Base-by-base conservation (phyloP, 1,140 invertebrate species). In the Drosophila ironensis region DNA sequence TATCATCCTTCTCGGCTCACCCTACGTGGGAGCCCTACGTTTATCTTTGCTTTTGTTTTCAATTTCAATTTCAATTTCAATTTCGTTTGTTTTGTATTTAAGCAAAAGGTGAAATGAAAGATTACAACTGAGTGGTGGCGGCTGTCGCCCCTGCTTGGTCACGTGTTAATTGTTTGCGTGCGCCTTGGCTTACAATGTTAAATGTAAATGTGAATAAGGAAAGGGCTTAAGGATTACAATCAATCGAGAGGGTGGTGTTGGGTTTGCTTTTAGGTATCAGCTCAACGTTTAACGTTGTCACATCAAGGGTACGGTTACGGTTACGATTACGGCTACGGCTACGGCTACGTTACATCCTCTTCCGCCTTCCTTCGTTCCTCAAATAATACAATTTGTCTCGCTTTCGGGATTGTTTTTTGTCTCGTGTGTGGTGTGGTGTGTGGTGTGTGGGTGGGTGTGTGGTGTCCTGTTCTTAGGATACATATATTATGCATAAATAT, bases 401-500 rank as follows among this genome's bases (percentile, higher is more conserved):
- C n/a, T n/a, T n/a, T n/a, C n/a, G n/a, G n/a, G n/a, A n/a, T n/a
- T n/a, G n/a, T n/a, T n/a, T n/a, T n/a, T n/a, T n/a, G n/a, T n/a
- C 33, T 22, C 20, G 20, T 22, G 20, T 8, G 17, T 1, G 22
- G 3, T 17, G n/a, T 11, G 12, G 20, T 42, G 12, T 44, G 41
- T 6, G 17, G 46, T 44, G 61, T 24, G 20, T 19, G 47, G 25
- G 35, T 67, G 35, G 38, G 28, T 45, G 24, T 54, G 22, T 47
- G n/a, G 11, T 17, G 27, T 20, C 17, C 67, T 44, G 25, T 66
- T 22, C 12, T 35, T 17, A 52, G 38, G 19, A 52, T 44, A 67
- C 45, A 14, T 48, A 12, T 14, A 25, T 11, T 42, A 22, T 25
- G 5, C 6, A 4, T 9, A 16, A 12, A 25, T 11, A 24, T 44